phyloP scores from a whole-genome alignment of 37 sponge, comb jelly and placozoan genomes.

The Eunapius fragilis region DNA sequence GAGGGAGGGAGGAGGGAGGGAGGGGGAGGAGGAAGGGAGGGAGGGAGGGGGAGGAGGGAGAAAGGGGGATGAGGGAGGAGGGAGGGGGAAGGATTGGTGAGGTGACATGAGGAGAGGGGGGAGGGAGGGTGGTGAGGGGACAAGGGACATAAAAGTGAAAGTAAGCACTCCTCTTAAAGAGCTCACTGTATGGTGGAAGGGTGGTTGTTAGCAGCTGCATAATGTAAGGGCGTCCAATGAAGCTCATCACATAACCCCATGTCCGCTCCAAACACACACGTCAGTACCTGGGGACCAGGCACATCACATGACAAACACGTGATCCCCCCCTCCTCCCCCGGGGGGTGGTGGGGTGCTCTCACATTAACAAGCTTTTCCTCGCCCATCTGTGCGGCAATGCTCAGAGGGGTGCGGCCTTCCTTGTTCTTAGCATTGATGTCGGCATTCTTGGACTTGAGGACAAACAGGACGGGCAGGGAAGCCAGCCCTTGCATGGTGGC shows the following conservation, averaged over 20 bases:
- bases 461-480: background rate
- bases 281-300: conserved; percentile 42
- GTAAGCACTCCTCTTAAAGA: background rate
- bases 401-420: background rate
- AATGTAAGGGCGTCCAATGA: conserved; percentile 59
- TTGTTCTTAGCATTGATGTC: background rate
- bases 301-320: background rate
- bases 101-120: background rate
- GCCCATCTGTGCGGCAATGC: background rate
- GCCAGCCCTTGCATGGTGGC: background rate
- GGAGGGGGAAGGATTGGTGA: background rate
- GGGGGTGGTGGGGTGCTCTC: background rate
- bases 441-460: background rate
- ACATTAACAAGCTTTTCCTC: background rate
- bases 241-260: background rate
- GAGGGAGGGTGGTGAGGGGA: background rate
- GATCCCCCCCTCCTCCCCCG: background rate
- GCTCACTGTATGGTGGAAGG: conserved; percentile 6
- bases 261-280: conserved; percentile 77
- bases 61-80: background rate
- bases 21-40: background rate
- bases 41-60: background rate
- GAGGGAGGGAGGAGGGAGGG: background rate
- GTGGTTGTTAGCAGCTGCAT: conserved; percentile 41
- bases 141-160: no score